A percentile compares a stretch with the other conserved stretches of the same genome.
Evolutionary conservation across 2,797 vertebrate genomes (phyloP).

Genomic region (Acipenser oxyrinchus): DNA sequence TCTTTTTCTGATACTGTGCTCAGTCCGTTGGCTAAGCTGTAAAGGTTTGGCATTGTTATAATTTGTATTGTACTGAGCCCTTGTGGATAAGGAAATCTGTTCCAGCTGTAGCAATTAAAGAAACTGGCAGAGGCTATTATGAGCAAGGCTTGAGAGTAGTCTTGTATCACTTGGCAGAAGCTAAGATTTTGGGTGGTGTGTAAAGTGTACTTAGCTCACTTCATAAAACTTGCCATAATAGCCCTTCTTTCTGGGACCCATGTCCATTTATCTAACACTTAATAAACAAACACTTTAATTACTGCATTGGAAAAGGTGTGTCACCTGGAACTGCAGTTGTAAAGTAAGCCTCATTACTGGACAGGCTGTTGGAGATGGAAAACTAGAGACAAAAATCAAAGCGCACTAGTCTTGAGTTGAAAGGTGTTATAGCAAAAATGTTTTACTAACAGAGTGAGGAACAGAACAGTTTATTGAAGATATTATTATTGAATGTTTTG

Average conservation of each 20-base stretch:
- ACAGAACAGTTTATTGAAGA: no score
- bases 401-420: no score
- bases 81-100: constrained; percentile 7
- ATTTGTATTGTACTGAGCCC: constrained; percentile 5
- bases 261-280: background rate
- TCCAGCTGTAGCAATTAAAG: constrained; percentile 7
- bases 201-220: background rate
- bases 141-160: background rate
- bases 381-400: background rate
- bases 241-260: background rate
- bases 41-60: background rate
- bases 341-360: background rate
- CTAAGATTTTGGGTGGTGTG: background rate
- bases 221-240: background rate
- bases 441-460: no score
- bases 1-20: no score
- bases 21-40: background rate
- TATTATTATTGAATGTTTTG: no score
- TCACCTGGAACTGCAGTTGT: background rate
- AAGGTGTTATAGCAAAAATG: no score
- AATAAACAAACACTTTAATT: constrained; percentile 3
- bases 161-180: constrained; percentile 4
- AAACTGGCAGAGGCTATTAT: background rate
- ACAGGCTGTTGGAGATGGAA: background rate
- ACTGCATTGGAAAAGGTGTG: constrained; percentile 11